These are phyloP conservation scores for Cryptomyrus ogoouensis DNA, from an alignment of 2,113 vertebrate genomes.

Conservation along the genomic window DNA sequence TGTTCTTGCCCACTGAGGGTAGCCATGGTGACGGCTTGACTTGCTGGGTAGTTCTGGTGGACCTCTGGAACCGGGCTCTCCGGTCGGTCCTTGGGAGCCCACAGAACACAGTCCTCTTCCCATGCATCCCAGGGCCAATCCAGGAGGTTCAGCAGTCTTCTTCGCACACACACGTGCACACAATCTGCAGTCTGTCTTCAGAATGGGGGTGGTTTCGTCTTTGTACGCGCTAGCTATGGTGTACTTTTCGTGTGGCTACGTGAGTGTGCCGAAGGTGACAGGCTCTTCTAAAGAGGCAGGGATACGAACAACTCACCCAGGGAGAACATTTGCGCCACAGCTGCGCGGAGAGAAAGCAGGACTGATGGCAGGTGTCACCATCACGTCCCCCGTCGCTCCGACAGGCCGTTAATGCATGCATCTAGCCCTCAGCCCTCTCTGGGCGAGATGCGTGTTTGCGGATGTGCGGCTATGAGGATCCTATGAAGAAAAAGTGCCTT, in stretches of 20 bases:
- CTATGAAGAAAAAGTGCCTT: not conserved
- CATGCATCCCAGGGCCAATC: not conserved
- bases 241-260: not conserved
- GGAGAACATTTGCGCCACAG: not conserved
- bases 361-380: not conserved
- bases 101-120: not conserved
- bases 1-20: not conserved
- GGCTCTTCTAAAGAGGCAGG: not conserved
- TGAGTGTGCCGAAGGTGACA: not conserved
- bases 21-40: not conserved
- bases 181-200: not conserved
- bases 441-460: constrained; percentile 17
- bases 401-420: not conserved
- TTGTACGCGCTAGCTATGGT: not conserved
- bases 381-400: not conserved
- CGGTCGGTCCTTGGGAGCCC: not conserved
- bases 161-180: not conserved
- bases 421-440: not conserved
- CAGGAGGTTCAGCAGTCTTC: not conserved
- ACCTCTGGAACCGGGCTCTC: not conserved
- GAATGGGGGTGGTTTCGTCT: not conserved
- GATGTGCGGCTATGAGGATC: constrained; percentile 20
- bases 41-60: not conserved
- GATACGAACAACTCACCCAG: not conserved
- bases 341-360: not conserved